A percentile compares a stretch with the other conserved stretches of the same genome.
Conservation (phyloP, 2,888 invertebrate species). For the Exocentrus adspersus region DNA sequence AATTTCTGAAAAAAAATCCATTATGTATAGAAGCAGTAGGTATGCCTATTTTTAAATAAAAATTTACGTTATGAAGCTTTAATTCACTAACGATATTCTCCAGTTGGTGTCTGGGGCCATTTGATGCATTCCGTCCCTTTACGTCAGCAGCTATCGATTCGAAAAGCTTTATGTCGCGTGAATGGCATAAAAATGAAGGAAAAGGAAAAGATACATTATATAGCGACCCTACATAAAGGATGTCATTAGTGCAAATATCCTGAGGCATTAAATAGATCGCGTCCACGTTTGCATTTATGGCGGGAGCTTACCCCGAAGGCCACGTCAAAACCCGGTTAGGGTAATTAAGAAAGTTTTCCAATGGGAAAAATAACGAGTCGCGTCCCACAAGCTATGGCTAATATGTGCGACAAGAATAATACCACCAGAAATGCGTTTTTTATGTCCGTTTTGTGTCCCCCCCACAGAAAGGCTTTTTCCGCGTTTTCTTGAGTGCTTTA, state of each 20-base stretch:
- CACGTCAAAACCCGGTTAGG: neutral
- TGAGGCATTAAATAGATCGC: constrained; percentile 42
- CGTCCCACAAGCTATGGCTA: no score
- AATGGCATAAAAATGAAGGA: constrained; percentile 56
- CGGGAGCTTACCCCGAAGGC: neutral
- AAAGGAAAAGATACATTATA: constrained; percentile 54
- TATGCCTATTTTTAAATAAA: no score
- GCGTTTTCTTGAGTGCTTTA: constrained; percentile 42
- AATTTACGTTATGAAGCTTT: no score
- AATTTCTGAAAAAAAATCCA: no score
- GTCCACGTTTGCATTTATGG: constrained; percentile 10
- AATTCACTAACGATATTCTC: no score
- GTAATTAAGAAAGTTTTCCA: neutral
- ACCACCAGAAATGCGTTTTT: constrained; percentile 57
- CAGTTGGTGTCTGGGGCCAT: constrained; percentile 2
- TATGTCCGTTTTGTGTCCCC: constrained; percentile 53
- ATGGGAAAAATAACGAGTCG: no score
- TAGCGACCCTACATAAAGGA: constrained; percentile 53
- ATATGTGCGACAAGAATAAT: constrained; percentile 46
- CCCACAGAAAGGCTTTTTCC: constrained; percentile 39
- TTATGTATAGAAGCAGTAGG: no score
- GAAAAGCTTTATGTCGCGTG: constrained; percentile 46
- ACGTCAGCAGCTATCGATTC: constrained; percentile 38
- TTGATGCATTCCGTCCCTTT: constrained; percentile 16
- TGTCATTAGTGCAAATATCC: constrained; percentile 60